Conservation (phyloP, 2,888 invertebrate species). For the Drosophila barbarae region DNA sequence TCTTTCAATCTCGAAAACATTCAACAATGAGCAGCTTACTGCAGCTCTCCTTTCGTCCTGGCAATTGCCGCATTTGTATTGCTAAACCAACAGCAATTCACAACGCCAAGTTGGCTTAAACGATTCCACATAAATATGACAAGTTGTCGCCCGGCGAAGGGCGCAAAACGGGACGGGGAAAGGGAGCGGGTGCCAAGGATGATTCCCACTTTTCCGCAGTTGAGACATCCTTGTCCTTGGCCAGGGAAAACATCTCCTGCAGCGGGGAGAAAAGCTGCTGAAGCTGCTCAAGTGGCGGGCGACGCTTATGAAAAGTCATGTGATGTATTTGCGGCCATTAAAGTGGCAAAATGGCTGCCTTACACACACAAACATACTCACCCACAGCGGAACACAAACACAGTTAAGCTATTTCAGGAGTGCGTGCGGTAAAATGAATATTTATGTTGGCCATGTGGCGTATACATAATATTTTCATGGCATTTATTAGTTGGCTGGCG, state of each 20-base stretch:
- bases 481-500: slow-evolving; percentile 52
- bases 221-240: slow-evolving; percentile 52
- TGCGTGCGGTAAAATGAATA: slow-evolving; percentile 58
- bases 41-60: slow-evolving; percentile 12
- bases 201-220: slow-evolving; percentile 33
- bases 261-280: slow-evolving; percentile 20
- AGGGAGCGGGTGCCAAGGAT: slow-evolving; percentile 21
- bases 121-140: slow-evolving; percentile 67
- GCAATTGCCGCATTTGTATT: slow-evolving; percentile 57
- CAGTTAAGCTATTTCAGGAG: slow-evolving; percentile 34
- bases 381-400: slow-evolving; percentile 8
- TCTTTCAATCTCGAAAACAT: slow-evolving; percentile 33
- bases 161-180: slow-evolving; percentile 24
- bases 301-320: slow-evolving; percentile 69
- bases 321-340: slow-evolving; percentile 71
- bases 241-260: slow-evolving; percentile 30
- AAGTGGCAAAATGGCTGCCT: slow-evolving; percentile 64
- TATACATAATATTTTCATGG: slow-evolving; percentile 65
- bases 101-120: slow-evolving; percentile 60
- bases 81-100: slow-evolving; percentile 38
- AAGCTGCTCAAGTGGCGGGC: slow-evolving; percentile 58
- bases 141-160: slow-evolving; percentile 41
- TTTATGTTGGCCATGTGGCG: slow-evolving; percentile 64
- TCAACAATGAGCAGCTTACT: slow-evolving; percentile 26
- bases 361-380: slow-evolving; percentile 22